Evolutionary conservation across 2,888 invertebrate genomes (phyloP).

Genomic region (Clanis bilineata): DNA sequence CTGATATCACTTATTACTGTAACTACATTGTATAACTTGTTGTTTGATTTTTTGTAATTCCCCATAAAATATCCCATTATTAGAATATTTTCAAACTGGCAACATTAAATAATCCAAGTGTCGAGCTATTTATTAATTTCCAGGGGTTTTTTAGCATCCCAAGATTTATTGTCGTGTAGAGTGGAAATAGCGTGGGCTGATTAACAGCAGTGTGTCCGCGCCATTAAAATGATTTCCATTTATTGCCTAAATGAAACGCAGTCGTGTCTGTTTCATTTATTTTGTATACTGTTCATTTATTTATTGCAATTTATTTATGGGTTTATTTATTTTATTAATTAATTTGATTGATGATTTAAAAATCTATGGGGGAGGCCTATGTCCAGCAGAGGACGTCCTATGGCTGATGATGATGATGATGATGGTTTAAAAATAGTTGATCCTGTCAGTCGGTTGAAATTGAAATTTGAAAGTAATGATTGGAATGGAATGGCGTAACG

Average conservation of each 20-base stretch:
- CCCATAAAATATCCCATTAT: background rate
- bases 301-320: background rate
- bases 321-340: no score
- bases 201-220: background rate
- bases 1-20: no score
- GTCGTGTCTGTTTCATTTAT: background rate
- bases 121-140: constrained; percentile 7
- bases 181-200: constrained; percentile 1
- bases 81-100: background rate
- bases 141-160: constrained; percentile 3
- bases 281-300: background rate
- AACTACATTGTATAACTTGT: no score
- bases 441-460: no score
- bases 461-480: no score
- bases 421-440: no score
- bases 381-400: no score
- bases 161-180: constrained; percentile 4
- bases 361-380: background rate
- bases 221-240: constrained; percentile 6
- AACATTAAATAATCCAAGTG: background rate
- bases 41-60: no score
- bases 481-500: no score
- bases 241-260: constrained; percentile 2
- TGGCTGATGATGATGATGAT: no score
- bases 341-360: background rate